These are phyloP conservation scores for Ophion costatus DNA, from an alignment of 2,888 invertebrate species.

Conservation along the genomic window DNA sequence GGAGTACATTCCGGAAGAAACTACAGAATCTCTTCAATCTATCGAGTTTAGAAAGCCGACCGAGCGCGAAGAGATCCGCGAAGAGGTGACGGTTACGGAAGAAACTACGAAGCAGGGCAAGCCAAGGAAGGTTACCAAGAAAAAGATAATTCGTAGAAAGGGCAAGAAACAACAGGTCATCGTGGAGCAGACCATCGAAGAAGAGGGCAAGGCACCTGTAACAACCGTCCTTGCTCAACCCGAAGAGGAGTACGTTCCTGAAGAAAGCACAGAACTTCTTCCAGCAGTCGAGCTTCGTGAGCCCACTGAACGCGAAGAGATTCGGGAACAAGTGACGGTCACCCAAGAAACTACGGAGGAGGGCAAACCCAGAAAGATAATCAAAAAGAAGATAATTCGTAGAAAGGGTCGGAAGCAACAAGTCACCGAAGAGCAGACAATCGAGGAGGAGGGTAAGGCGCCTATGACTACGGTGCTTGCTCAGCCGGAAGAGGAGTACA, in stretches of 20 bases:
- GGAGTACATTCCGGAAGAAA: conserved; percentile 66
- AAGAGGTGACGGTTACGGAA: conserved; percentile 72
- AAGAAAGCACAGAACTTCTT: conserved; percentile 76
- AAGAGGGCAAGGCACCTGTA: conserved; percentile 81
- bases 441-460: conserved; percentile 83
- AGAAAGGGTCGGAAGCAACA: conserved; percentile 78
- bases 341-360: conserved; percentile 75
- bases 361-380: conserved; percentile 75
- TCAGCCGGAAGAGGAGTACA: conserved; percentile 78
- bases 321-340: conserved; percentile 72
- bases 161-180: conserved; percentile 82
- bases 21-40: conserved; percentile 38
- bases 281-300: conserved; percentile 50
- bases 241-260: conserved; percentile 73
- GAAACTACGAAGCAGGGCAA: conserved; percentile 71
- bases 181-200: conserved; percentile 81
- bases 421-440: conserved; percentile 66
- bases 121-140: conserved; percentile 77
- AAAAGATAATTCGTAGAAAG: conserved; percentile 81
- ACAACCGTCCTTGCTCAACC: conserved; percentile 79
- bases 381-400: conserved; percentile 73
- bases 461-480: conserved; percentile 82
- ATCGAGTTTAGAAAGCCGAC: conserved; percentile 60
- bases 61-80: conserved; percentile 72
- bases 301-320: conserved; percentile 30